Percentiles rank a stretch among this genome's conserved stretches.
These are phyloP conservation scores for Leucophenga maculata DNA, from an alignment of 2,888 invertebrate species.

Conservation along the genomic window DNA sequence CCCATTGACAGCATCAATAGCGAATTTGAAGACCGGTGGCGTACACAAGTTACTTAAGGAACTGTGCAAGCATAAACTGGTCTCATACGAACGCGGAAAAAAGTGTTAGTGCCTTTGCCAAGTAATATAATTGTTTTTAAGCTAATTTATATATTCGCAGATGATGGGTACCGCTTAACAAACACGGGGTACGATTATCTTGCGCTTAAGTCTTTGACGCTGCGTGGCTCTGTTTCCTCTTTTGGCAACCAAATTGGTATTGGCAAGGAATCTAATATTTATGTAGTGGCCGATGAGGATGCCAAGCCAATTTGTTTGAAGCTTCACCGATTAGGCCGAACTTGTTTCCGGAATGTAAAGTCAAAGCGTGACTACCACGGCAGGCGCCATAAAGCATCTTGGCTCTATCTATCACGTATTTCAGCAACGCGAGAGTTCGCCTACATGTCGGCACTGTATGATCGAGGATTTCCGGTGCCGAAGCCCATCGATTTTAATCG, in stretches of 20 bases:
- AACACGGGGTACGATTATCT: slow-evolving; percentile 97
- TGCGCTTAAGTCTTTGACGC: slow-evolving; percentile 89
- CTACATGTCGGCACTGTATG: slow-evolving; percentile 94
- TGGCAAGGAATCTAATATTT: slow-evolving; percentile 98
- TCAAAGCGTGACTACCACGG: slow-evolving; percentile 97
- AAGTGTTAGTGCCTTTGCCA: slow-evolving; percentile 78
- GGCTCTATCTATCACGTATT: slow-evolving; percentile 96
- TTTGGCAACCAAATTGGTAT: slow-evolving; percentile 99
- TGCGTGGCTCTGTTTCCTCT: slow-evolving; percentile 83
- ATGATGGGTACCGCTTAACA: slow-evolving; percentile 96
- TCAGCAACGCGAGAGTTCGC: slow-evolving; percentile 98
- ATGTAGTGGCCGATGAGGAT: slow-evolving; percentile 87
- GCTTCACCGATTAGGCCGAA: slow-evolving; percentile 91
- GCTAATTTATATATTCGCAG: slow-evolving; percentile 72
- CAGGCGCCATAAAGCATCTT: slow-evolving; percentile 89
- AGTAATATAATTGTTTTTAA: too few species aligned
- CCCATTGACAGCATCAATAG: slow-evolving; percentile 90
- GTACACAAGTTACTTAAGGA: slow-evolving; percentile 92
- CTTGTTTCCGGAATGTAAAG: slow-evolving; percentile 95
- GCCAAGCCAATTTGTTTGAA: slow-evolving; percentile 89
- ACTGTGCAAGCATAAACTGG: slow-evolving; percentile 89
- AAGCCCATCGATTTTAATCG: slow-evolving; percentile 94
- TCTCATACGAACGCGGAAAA: slow-evolving; percentile 95
- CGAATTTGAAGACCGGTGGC: slow-evolving; percentile 93
- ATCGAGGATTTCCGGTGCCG: slow-evolving; percentile 94